Evolutionary conservation across 2,113 vertebrate species (phyloP).

Genomic region (Saccopteryx leptura): DNA sequence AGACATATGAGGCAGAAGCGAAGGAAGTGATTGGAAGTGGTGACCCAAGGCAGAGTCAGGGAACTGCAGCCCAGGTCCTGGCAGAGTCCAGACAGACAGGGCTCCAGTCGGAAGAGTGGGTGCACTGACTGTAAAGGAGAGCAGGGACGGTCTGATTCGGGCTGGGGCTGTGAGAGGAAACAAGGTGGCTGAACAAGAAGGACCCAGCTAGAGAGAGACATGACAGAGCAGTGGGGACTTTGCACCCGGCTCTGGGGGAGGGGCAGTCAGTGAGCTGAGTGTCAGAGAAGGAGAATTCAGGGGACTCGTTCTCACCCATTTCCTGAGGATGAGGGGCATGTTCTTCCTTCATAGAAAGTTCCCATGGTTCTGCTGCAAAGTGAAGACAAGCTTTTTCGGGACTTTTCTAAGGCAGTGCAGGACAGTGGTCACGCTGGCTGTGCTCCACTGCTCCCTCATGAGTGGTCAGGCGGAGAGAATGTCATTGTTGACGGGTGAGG

Average conservation of each 20-base stretch:
- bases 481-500: accelerated
- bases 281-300: not conserved
- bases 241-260: not conserved
- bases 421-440: too few species aligned
- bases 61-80: not conserved
- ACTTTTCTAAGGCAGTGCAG: not conserved
- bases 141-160: not conserved
- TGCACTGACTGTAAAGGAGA: not conserved
- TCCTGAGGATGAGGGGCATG: not conserved
- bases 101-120: not conserved
- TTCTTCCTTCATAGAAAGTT: not conserved
- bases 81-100: not conserved
- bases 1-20: not conserved
- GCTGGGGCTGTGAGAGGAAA: not conserved
- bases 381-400: not conserved
- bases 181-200: not conserved
- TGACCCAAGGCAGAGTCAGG: not conserved
- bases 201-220: not conserved
- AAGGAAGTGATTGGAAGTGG: not conserved
- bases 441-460: accelerated
- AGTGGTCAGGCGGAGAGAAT: too few species aligned
- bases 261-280: not conserved
- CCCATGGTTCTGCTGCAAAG: not conserved
- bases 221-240: too few species aligned
- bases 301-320: not conserved